These are phyloP conservation scores for Vulpes vulpes DNA, from an alignment of 2,113 vertebrate species.

Conservation along the genomic window DNA sequence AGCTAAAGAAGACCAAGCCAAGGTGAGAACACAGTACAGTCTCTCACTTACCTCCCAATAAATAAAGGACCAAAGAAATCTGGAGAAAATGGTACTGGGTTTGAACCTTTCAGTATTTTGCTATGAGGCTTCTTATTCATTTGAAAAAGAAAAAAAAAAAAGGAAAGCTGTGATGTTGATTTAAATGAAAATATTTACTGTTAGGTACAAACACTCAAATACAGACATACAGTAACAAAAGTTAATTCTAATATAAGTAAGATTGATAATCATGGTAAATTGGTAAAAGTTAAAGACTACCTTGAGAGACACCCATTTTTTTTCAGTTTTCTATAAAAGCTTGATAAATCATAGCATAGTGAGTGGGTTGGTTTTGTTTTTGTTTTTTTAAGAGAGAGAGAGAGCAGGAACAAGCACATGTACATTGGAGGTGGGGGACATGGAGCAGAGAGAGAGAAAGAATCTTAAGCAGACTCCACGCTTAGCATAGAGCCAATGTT, in stretches of 20 bases:
- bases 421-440: no score
- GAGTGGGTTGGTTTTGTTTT: background rate
- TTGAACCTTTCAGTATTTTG: background rate
- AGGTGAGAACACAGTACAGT: background rate
- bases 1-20: conserved; percentile 14
- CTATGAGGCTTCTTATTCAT: background rate
- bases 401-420: background rate
- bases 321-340: background rate
- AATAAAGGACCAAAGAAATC: background rate
- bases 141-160: background rate
- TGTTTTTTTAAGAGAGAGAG: background rate
- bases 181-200: conserved; percentile 16
- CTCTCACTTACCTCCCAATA: background rate
- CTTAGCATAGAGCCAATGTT: no score
- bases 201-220: background rate
- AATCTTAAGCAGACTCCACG: background rate
- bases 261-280: background rate
- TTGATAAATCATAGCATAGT: background rate
- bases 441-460: background rate
- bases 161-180: background rate
- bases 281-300: background rate
- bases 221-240: background rate
- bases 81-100: background rate
- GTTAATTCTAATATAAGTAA: background rate
- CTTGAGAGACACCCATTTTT: background rate